Percentiles rank a stretch among this genome's conserved stretches.
Evolutionary conservation across 2,797 vertebrate genomes (phyloP).

Genomic region (Anomalospiza imberbis): DNA sequence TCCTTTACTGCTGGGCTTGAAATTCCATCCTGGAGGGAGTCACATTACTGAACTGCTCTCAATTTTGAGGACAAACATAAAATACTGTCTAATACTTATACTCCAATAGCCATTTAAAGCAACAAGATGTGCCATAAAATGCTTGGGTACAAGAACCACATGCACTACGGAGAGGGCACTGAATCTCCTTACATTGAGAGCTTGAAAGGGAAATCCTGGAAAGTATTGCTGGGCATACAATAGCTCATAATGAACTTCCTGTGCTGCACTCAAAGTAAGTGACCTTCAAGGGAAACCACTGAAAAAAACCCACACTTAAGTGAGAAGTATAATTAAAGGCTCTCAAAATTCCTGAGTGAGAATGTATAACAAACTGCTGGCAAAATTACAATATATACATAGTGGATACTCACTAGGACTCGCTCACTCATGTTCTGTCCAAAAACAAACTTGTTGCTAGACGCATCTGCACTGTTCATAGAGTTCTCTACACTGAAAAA

Average conservation of each 20-base stretch:
- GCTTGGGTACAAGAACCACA: background rate
- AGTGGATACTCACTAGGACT: conserved; percentile 87
- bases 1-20: background rate
- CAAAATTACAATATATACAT: background rate
- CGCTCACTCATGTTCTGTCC: conserved; percentile 99
- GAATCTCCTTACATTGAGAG: background rate
- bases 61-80: background rate
- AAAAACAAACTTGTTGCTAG: conserved; percentile 93
- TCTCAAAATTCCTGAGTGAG: background rate
- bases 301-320: background rate
- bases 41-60: background rate
- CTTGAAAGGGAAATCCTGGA: background rate
- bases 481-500: conserved; percentile 86
- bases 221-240: background rate
- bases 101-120: background rate
- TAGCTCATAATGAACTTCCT: background rate
- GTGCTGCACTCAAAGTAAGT: background rate
- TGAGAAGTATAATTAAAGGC: background rate
- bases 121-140: background rate
- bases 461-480: conserved; percentile 81
- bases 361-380: background rate
- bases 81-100: background rate
- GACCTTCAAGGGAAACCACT: background rate
- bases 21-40: background rate
- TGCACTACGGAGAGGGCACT: background rate